Conservation (phyloP, 2,113 vertebrate species). For the Erpornis zantholeuca region DNA sequence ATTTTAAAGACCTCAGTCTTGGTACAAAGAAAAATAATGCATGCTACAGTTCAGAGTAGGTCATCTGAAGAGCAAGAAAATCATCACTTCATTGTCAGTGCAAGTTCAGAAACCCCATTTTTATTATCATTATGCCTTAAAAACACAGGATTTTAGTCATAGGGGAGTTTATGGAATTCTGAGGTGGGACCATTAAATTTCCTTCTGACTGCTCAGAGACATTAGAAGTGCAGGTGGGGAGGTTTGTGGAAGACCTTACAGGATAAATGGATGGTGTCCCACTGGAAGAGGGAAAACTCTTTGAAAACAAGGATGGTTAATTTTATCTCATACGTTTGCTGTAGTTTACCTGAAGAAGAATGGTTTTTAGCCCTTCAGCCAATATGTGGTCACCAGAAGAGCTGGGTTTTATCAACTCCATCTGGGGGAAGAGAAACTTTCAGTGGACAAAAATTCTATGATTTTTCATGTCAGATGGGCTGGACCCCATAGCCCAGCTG, state of each 20-base stretch:
- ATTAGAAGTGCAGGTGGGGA: not conserved
- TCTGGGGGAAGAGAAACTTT: not conserved
- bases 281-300: not conserved
- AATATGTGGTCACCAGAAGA: not conserved
- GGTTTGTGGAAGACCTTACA: not conserved
- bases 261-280: not conserved
- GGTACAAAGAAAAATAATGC: not conserved
- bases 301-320: not conserved
- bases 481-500: not conserved
- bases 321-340: not conserved
- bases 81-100: not conserved
- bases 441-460: not conserved
- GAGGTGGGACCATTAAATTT: not conserved
- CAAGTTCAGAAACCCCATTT: not conserved
- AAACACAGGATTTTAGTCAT: not conserved
- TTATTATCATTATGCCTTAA: not conserved
- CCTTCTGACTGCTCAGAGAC: not conserved
- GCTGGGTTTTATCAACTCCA: not conserved
- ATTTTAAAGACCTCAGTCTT: not conserved
- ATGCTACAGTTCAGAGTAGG: not conserved
- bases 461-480: not conserved
- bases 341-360: not conserved
- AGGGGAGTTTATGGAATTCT: not conserved
- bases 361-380: not conserved
- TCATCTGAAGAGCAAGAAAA: constrained; percentile 7